Percentiles rank a stretch among this genome's conserved stretches.
Conservation (phyloP, 2,797 vertebrate species). For the Todus mexicanus region DNA sequence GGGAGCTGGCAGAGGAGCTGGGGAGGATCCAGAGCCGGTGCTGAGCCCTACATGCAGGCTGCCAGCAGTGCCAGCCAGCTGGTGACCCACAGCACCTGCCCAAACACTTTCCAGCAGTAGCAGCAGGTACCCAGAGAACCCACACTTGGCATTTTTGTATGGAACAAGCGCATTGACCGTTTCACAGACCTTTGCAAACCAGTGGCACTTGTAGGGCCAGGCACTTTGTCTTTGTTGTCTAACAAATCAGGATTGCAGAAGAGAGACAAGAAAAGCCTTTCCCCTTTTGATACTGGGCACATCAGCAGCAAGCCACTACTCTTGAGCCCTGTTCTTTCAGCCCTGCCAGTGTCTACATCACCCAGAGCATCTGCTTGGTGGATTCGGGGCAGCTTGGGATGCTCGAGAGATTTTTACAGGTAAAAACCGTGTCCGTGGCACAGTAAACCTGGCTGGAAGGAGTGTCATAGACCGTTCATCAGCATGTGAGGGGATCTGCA, state of each 20-base stretch:
- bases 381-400: not conserved
- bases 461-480: not conserved
- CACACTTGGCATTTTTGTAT: conserved; percentile 47
- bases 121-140: conserved; percentile 46
- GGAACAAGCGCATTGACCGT: conserved; percentile 46
- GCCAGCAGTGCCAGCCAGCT: conserved; percentile 40
- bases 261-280: conserved; percentile 17
- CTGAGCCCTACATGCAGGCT: conserved; percentile 35
- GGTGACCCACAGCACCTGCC: conserved; percentile 51
- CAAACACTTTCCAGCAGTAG: conserved; percentile 43
- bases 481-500: not conserved
- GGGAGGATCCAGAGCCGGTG: no score
- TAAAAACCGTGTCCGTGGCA: not conserved
- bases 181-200: conserved; percentile 17
- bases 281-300: conserved; percentile 30
- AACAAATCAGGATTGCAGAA: conserved; percentile 60
- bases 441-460: not conserved
- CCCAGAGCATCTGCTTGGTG: not conserved
- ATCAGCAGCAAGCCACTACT: not conserved
- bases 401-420: not conserved
- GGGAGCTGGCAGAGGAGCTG: not conserved
- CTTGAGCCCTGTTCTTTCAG: not conserved
- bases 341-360: not conserved
- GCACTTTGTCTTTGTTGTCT: conserved; percentile 38
- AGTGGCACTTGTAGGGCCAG: not conserved